Evolutionary conservation across 1,140 invertebrate species (phyloP).

Genomic region (Danaus melanippus): DNA sequence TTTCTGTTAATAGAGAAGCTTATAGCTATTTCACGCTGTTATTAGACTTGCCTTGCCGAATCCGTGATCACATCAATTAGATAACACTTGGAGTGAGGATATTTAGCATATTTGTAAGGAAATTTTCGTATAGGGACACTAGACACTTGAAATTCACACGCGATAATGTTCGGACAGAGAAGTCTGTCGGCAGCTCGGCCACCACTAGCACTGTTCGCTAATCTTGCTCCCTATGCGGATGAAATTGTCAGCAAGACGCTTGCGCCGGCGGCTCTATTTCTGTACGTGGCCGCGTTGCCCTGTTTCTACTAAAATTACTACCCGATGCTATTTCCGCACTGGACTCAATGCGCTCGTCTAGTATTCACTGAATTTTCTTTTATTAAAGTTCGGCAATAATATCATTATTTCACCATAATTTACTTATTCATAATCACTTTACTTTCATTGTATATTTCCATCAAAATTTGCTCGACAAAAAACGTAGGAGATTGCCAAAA

Average conservation of each 20-base stretch:
- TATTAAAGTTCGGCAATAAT: conserved; percentile 11
- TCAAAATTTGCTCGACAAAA: too few relatives aligned
- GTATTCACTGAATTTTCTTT: conserved; percentile 42
- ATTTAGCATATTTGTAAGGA: too few relatives aligned
- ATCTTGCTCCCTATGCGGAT: conserved; percentile 64
- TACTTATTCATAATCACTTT: too few relatives aligned
- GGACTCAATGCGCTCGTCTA: conserved; percentile 41
- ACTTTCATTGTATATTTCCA: too few relatives aligned
- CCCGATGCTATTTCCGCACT: conserved; percentile 67
- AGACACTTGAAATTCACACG: conserved; percentile 26
- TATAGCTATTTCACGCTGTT: too few relatives aligned
- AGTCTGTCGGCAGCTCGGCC: conserved; percentile 15
- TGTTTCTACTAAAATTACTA: conserved; percentile 71
- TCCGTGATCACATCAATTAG: too few relatives aligned
- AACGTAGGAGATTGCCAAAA: too few relatives aligned
- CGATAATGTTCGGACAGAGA: conserved; percentile 17
- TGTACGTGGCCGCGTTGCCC: conserved; percentile 66
- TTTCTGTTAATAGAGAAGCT: neutral
- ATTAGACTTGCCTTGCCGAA: too few relatives aligned
- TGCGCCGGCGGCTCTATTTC: conserved; percentile 61
- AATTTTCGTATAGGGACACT: too few relatives aligned
- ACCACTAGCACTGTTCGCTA: conserved; percentile 32
- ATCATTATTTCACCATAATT: too few relatives aligned
- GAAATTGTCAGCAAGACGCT: conserved; percentile 67
- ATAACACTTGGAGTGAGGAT: too few relatives aligned